A percentile compares a stretch with the other conserved stretches of the same genome.
These are phyloP conservation scores for Tortricodes alternella DNA, from an alignment of 2,888 invertebrate species.

Conservation along the genomic window DNA sequence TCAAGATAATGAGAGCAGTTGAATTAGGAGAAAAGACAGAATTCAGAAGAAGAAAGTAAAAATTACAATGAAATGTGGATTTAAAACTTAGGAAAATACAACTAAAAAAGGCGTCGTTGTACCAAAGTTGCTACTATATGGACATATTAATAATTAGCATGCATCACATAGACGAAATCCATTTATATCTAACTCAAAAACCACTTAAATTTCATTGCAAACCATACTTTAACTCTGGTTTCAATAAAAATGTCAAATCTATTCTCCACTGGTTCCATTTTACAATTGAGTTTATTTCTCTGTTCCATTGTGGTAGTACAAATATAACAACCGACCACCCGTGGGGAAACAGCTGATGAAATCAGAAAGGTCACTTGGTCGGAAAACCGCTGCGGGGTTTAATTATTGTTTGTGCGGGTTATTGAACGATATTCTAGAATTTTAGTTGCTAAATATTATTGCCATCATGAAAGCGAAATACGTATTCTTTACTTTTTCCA, in stretches of 20 bases:
- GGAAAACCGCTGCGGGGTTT: conserved; percentile 4
- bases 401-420: not conserved
- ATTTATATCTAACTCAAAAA: not conserved
- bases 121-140: too few species aligned
- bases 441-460: not conserved
- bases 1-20: too few species aligned
- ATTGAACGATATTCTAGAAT: conserved; percentile 1
- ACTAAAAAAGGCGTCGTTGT: too few species aligned
- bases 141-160: too few species aligned
- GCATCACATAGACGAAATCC: not conserved
- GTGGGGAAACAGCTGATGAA: conserved; percentile 1
- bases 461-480: too few species aligned
- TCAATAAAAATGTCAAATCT: conserved; percentile 26
- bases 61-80: too few species aligned
- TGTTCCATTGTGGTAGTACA: conserved; percentile 22
- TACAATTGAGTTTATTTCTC: conserved; percentile 27
- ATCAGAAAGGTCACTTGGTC: conserved; percentile 9
- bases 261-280: conserved; percentile 14
- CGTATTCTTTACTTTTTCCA: too few species aligned
- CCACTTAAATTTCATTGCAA: conserved; percentile 16
- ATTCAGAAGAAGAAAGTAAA: too few species aligned
- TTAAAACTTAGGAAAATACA: too few species aligned
- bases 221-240: conserved; percentile 10
- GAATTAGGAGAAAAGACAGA: too few species aligned
- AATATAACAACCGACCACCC: conserved; percentile 27